Conservation (phyloP, 2,797 vertebrate species). For the Rousettus madagascariensis region DNA sequence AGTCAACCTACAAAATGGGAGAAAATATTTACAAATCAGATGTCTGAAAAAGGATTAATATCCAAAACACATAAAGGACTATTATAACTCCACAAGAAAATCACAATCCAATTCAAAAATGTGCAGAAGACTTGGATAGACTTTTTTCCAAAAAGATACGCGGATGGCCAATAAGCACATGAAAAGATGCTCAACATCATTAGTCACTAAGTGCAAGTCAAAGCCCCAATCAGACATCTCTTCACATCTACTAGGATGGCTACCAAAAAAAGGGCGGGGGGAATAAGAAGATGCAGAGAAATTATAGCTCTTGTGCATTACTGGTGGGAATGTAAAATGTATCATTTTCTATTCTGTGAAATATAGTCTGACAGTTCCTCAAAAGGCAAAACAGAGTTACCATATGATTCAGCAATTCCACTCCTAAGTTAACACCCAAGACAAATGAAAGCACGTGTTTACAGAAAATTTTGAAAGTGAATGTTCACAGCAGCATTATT, state of each 20-base stretch:
- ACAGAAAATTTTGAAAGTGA: slow-evolving; percentile 12
- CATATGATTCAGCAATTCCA: slow-evolving; percentile 25
- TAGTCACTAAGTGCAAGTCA: slow-evolving; percentile 19
- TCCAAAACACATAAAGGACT: slow-evolving; percentile 1
- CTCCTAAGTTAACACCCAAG: background rate
- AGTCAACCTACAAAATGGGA: background rate
- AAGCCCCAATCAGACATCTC: slow-evolving; percentile 24
- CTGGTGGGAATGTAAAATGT: background rate
- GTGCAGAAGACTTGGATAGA: background rate
- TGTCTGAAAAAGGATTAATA: slow-evolving; percentile 19
- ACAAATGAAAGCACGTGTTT: slow-evolving; percentile 25
- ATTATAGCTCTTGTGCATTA: background rate
- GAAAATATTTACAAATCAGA: slow-evolving; percentile 45
- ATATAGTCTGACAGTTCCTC: background rate
- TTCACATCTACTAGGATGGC: background rate
- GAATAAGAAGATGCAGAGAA: slow-evolving; percentile 33
- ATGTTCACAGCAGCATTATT: background rate
- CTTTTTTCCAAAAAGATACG: background rate
- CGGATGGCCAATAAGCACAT: background rate
- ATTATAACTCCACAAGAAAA: slow-evolving; percentile 3
- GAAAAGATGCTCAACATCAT: background rate
- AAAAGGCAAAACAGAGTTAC: slow-evolving; percentile 11
- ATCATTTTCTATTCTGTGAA: background rate
- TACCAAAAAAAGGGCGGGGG: background rate
- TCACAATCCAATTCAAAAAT: slow-evolving; percentile 45